phyloP scores from a whole-genome alignment of 2,888 invertebrate genomes.

The Leucophenga montana region DNA sequence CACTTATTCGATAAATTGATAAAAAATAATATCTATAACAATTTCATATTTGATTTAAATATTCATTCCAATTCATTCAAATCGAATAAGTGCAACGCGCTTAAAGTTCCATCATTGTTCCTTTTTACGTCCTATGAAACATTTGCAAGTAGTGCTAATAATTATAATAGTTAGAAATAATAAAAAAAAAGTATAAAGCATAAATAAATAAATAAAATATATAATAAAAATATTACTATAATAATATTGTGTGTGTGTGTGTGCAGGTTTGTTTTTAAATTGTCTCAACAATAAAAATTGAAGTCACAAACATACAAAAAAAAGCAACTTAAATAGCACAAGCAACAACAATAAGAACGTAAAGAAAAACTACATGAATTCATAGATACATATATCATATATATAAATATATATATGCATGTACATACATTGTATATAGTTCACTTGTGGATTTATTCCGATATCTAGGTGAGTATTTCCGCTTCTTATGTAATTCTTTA shows the following conservation, averaged over 20 bases:
- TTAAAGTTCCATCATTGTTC: neutral
- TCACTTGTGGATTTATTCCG: slow-evolving; percentile 12
- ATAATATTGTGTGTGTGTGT: neutral
- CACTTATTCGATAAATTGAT: too few species aligned
- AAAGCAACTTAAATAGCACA: neutral
- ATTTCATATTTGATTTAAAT: too few species aligned
- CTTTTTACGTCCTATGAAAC: neutral
- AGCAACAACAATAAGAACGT: neutral
- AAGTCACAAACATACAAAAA: neutral
- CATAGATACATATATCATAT: too few species aligned
- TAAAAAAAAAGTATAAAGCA: too few species aligned
- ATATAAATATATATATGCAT: too few species aligned
- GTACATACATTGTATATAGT: neutral
- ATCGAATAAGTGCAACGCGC: neutral
- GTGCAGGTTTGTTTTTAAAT: neutral
- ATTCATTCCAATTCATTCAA: neutral
- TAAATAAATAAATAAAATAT: too few species aligned
- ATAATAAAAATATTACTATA: too few species aligned
- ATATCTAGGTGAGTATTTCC: slow-evolving; percentile 17
- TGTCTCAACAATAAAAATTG: too few species aligned
- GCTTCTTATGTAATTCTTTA: slow-evolving; percentile 1
- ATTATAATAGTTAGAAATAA: neutral
- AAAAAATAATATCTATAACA: too few species aligned
- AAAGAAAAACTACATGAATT: neutral
- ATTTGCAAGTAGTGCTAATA: too few species aligned